Base-by-base conservation (phyloP, 2,113 vertebrate genomes). In the Raja brachyura region DNA sequence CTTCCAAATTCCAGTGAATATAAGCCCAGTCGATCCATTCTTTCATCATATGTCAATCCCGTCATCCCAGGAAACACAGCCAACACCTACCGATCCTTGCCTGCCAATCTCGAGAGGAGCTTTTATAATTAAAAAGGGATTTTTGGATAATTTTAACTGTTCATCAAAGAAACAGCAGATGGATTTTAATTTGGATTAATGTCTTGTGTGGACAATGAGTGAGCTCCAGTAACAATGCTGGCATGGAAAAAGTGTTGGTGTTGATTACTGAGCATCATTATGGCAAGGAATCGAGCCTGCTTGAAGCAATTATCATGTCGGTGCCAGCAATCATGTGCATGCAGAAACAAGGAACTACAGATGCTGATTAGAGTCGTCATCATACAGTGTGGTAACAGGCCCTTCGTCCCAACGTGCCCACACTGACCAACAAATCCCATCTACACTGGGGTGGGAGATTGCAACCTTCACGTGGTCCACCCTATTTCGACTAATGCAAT, bases 131-230 rank as follows among this genome's bases (percentile, higher is more conserved):
- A 56, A 28, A 33, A 66, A 59, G 61, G 63, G 31, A 90, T 90
- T 48, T 48, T 39, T 48, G 61, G 14, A 70, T 70, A 63, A 39
- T 31, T 90, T 66, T 33, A 56, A 56, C 31, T 68, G 86, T 39
- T 70, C 16, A 70, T n/a, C 86, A 9, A 31, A 20, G 66, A 22
- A 31, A 39, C 20, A 7, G 31, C 63, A 90, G 86, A 68, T 90
- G 86, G 86, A 90, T 70, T 90, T 10, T 70, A 85, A 85, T 61
- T 25, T 54, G 56, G 25, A 85, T 85, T 85, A 85, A 85, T 59
- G 22, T 59, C 28, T n/a, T 85, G 81, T 85, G 10, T 28, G 59
- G 3, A 59, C 0, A 25, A 56, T 13, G 39, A 61, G 59, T n/a
- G 81, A 59, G 25, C 59, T 13, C 54, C 81, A n/a, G 28, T 54